Evolutionary conservation across 1,140 invertebrate species (phyloP), one percentile per base, ranked within the genome.

Genomic region (Heliconius congener): DNA sequence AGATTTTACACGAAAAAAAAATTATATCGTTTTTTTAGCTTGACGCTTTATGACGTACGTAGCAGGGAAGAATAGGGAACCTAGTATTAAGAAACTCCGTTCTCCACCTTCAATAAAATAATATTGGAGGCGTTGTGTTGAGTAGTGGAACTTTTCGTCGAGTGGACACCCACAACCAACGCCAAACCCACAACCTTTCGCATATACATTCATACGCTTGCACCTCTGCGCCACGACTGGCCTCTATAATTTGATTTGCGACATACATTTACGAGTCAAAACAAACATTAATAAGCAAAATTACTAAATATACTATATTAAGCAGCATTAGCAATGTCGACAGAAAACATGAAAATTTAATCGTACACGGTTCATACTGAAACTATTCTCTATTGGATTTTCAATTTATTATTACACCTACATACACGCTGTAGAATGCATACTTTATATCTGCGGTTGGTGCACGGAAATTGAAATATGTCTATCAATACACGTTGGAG

Each of bases 401-500:
- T 71, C 39, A 9, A 60, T 60, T 71, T 76, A 76, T 42, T 71
- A 71, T 72, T 39, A 72, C 37, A 77, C 70, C 27, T 42, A 72
- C 60, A 76, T 52, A 72, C 60, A 76, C 50, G 9, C 57, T 71
- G 60, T 46, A 71, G 76, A 55, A 71, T 46, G 57, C 57, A 70
- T 77, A 55, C 46, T 78, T 74, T 78, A 74, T 74, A 66, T 73
- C 52, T 78, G 72, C 42, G 50, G 73, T n/a, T 42, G 79, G 42
- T 55, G 79, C 39, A 73, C 79, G 82, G 82, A 83, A 83, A 83
- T 83, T 83, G 82, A 81, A 83, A 83, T 78, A 78, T 78, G 76
- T 83, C 76, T 77, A 71, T 76, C 75, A 76, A 76, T 76, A 76
- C 75, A 71, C 76, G 74, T 70, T 83, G 76, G 39, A 73, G 42